These are phyloP conservation scores for Macaca nemestrina DNA, from an alignment of 2,113 vertebrate genomes.

Conservation along the genomic window DNA sequence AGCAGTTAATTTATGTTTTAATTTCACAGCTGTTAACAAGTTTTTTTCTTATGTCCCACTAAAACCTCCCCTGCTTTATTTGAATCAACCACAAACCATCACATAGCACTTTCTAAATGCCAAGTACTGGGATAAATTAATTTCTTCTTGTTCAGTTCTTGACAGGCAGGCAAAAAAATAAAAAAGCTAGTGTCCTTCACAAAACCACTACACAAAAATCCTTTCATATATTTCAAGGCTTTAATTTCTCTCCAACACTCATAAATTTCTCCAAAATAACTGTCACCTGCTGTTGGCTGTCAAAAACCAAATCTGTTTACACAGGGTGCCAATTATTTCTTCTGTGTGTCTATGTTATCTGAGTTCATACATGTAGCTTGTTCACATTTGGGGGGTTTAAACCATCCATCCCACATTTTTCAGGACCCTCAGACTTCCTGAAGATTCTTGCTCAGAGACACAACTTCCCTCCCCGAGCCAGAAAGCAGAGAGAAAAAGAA, in stretches of 20 bases:
- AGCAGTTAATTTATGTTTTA: constrained; percentile 48
- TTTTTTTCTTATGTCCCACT: constrained; percentile 8
- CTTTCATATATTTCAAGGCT: neutral
- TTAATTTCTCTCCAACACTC: neutral
- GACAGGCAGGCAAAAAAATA: constrained; percentile 1
- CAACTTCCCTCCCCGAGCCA: neutral
- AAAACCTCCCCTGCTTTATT: constrained; percentile 2
- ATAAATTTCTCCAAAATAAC: constrained; percentile 30
- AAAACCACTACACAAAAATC: constrained; percentile 3
- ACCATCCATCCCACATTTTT: neutral
- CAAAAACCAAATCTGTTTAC: neutral
- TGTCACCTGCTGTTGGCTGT: constrained; percentile 15
- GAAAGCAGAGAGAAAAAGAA: neutral
- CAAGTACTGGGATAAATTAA: neutral
- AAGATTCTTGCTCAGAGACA: neutral
- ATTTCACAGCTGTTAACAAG: constrained; percentile 45
- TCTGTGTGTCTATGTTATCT: neutral
- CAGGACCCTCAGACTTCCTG: neutral
- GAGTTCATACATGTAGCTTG: neutral
- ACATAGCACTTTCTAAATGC: neutral
- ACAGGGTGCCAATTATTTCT: neutral
- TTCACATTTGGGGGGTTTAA: neutral
- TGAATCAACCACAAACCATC: constrained; percentile 23
- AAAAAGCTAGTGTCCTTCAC: neutral
- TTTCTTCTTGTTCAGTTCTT: constrained; percentile 37